Evolutionary conservation across 1,140 invertebrate genomes (phyloP).

Genomic region (Nixonia krombeini): DNA sequence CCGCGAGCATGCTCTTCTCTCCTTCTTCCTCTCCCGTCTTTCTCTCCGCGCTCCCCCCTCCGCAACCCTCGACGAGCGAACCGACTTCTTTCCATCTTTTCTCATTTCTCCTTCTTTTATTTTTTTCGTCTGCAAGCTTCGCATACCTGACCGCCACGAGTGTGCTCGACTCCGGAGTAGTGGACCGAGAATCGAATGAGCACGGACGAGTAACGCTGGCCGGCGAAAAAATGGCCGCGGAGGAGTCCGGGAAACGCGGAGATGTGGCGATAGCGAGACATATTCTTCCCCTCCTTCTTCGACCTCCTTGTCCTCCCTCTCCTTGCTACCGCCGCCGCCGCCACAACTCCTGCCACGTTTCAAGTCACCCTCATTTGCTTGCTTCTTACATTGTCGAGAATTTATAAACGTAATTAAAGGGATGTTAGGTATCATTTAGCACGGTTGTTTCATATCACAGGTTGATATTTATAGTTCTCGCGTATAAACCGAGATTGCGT

Average conservation of each 20-base stretch:
- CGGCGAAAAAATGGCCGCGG: slow-evolving; percentile 20
- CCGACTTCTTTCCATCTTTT: slow-evolving; percentile 54
- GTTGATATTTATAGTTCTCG: not conserved
- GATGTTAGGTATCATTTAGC: slow-evolving; percentile 3
- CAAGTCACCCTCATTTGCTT: slow-evolving; percentile 2
- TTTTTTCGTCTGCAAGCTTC: slow-evolving; percentile 62
- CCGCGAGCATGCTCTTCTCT: slow-evolving; percentile 10
- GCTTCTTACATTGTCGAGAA: slow-evolving; percentile 5
- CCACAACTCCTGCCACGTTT: not conserved
- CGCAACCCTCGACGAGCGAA: slow-evolving; percentile 16
- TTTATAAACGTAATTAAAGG: slow-evolving; percentile 3
- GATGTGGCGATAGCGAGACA: slow-evolving; percentile 24
- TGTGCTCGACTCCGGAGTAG: slow-evolving; percentile 47
- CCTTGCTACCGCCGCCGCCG: no score
- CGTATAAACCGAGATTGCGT: not conserved
- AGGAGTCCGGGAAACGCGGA: slow-evolving; percentile 24
- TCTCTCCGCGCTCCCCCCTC: not conserved
- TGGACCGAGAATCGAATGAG: slow-evolving; percentile 9
- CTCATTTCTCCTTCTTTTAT: slow-evolving; percentile 54
- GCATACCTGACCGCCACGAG: slow-evolving; percentile 68
- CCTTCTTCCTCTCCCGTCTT: slow-evolving; percentile 1
- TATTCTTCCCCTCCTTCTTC: slow-evolving; percentile 6
- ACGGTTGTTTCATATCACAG: not conserved
- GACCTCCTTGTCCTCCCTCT: no score
- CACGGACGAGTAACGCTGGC: slow-evolving; percentile 21